Evolutionary conservation across 2,888 invertebrate species (phyloP), one percentile per base, ranked within the genome.

Genomic region (Heliconius charithonia): DNA sequence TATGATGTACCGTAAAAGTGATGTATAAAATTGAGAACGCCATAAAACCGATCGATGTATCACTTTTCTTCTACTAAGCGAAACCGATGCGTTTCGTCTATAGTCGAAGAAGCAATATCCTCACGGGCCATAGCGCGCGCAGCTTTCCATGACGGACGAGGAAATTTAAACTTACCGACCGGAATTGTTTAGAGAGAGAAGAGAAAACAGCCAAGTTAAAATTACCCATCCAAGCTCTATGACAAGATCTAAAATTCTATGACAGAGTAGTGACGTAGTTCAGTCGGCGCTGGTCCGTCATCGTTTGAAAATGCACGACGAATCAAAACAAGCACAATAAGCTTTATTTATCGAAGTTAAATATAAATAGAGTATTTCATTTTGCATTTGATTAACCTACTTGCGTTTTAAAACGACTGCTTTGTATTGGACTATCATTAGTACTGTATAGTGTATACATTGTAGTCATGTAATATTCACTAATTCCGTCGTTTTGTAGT

Each of bases 31-130:
- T 73, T 22, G 27, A 41, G 27, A 63, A 74, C 65, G n/a, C 27
- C n/a, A 73, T 73, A 73, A 73, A 73, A 67, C 66, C 73, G 29
- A 27, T 73, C 67, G 37, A 73, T 73, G 73, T 77, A 59, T 77
- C 77, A 77, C 69, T 78, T 75, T 63, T 41, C 69, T 75, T 45
- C 45, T 86, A 83, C 86, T 85, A 82, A 83, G 84, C 83, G 83
- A 84, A 86, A 86, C 85, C 81, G 82, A 85, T 84, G 84, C 82
- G 83, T 82, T 83, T 85, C 86, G 37, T 89, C 88, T 86, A 85
- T 87, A 90, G 87, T 89, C 89, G 86, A 86, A 87, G 86, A 87
- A 86, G 90, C 89, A 87, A 89, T 91, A 89, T 86, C 88, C 88
- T 89, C 88, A 90, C 89, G 90, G 90, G 80, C 89, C 89, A 90